Conservation (phyloP, 2,888 invertebrate genomes). For the Drosophila anceps region DNA sequence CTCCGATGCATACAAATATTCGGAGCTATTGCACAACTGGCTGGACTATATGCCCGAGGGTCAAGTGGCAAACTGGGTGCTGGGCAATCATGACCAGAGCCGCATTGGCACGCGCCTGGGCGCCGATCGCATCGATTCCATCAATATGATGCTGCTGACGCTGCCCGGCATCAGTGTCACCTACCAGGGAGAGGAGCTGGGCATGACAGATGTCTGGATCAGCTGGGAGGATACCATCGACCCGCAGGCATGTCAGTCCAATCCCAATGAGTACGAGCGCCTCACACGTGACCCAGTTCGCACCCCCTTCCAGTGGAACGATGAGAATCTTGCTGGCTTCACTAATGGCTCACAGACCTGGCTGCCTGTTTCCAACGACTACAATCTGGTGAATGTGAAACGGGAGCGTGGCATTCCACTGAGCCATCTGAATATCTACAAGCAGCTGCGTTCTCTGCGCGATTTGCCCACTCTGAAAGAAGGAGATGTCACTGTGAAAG, state of each 20-base stretch:
- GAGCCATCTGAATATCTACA: slow-evolving; percentile 88
- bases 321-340: slow-evolving; percentile 83
- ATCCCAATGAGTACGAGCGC: slow-evolving; percentile 87
- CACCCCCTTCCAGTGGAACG: slow-evolving; percentile 89
- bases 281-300: slow-evolving; percentile 88
- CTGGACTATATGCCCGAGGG: slow-evolving; percentile 87
- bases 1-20: slow-evolving; percentile 87
- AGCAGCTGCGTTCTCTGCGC: slow-evolving; percentile 86
- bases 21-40: slow-evolving; percentile 87
- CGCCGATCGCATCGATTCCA: slow-evolving; percentile 89
- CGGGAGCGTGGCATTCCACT: slow-evolving; percentile 85
- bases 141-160: slow-evolving; percentile 92
- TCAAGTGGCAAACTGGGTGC: slow-evolving; percentile 88
- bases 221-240: slow-evolving; percentile 86
- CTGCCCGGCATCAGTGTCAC: slow-evolving; percentile 93
- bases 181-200: slow-evolving; percentile 91
- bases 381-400: slow-evolving; percentile 87
- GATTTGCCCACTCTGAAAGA: slow-evolving; percentile 86
- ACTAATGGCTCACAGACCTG: slow-evolving; percentile 78
- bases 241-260: slow-evolving; percentile 87
- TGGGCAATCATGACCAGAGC: slow-evolving; percentile 92
- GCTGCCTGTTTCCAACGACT: slow-evolving; percentile 86
- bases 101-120: slow-evolving; percentile 90
- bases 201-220: slow-evolving; percentile 87
- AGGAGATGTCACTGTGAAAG: slow-evolving; percentile 86